These are phyloP conservation scores for Vulpes vulpes DNA, from an alignment of 2,113 vertebrate species.

Conservation along the genomic window DNA sequence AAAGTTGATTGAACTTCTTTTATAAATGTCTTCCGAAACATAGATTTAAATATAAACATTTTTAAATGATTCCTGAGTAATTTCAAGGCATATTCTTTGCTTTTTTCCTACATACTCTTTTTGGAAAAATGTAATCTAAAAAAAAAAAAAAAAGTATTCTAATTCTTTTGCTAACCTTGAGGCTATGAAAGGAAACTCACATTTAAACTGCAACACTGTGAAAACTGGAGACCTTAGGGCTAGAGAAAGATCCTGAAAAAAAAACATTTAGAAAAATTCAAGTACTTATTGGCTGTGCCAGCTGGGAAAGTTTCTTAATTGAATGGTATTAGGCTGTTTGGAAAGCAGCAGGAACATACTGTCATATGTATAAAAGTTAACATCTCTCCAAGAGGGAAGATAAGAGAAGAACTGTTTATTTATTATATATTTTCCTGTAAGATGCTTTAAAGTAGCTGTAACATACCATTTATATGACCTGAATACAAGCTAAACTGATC, in stretches of 20 bases:
- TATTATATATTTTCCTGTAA: background rate
- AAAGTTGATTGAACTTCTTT: slow-evolving; percentile 56
- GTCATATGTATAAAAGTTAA: slow-evolving; percentile 52
- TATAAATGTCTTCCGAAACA: slow-evolving; percentile 9
- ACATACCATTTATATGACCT: background rate
- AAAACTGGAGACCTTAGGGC: slow-evolving; percentile 9
- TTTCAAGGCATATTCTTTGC: slow-evolving; percentile 18
- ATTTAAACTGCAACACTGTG: slow-evolving; percentile 55
- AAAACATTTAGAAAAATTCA: slow-evolving; percentile 53
- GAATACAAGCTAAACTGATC: background rate
- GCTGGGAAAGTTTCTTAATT: background rate
- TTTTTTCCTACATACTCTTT: background rate
- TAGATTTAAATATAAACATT: background rate
- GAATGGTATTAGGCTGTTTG: background rate
- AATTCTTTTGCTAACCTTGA: slow-evolving; percentile 1
- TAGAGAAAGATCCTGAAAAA: background rate
- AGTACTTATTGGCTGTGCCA: slow-evolving; percentile 33
- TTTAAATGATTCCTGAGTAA: slow-evolving; percentile 12
- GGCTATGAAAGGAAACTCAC: slow-evolving; percentile 24
- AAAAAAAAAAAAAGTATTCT: slow-evolving; percentile 10
- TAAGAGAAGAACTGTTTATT: background rate
- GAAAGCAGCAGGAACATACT: background rate
- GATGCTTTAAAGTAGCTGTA: background rate
- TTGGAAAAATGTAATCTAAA: slow-evolving; percentile 8
- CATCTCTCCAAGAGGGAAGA: background rate